These are phyloP conservation scores for Eptesicus fuscus DNA, from an alignment of 2,113 vertebrate genomes.

Conservation along the genomic window DNA sequence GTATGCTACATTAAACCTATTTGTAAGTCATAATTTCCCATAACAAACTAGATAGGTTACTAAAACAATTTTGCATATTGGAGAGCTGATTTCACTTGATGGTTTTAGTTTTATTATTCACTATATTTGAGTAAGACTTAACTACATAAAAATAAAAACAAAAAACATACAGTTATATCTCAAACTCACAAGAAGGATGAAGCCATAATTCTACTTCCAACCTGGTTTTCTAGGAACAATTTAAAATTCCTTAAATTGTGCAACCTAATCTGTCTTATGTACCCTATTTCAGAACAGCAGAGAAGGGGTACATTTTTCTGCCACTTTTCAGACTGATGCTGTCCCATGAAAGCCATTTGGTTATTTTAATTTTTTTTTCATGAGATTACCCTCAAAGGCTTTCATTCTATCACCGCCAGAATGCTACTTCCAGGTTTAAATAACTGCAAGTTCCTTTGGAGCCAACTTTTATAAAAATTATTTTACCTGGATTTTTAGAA, in stretches of 20 bases:
- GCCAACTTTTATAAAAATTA: conserved; percentile 57
- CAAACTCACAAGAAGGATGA: neutral
- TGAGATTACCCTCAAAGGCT: conserved; percentile 45
- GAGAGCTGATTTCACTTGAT: neutral
- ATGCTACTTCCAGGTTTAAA: neutral
- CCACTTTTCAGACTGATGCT: conserved; percentile 63
- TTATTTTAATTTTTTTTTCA: conserved; percentile 74
- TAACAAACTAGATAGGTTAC: neutral
- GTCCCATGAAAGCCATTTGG: conserved; percentile 54
- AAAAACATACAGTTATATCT: neutral
- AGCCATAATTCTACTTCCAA: neutral
- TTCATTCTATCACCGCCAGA: conserved; percentile 63
- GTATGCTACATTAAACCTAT: neutral
- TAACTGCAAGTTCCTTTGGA: conserved; percentile 47
- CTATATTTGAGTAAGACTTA: neutral
- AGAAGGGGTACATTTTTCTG: conserved; percentile 50
- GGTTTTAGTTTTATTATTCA: conserved; percentile 23
- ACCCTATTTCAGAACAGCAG: neutral
- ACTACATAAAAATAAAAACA: neutral
- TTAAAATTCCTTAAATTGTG: neutral
- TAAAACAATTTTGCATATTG: neutral
- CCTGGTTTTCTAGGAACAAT: neutral
- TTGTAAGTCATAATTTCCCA: neutral
- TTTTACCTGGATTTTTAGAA: conserved; percentile 57
- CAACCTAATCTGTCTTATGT: fast-evolving